Evolutionary conservation across 2,797 vertebrate genomes (phyloP).

Genomic region (Simalia tracyae): DNA sequence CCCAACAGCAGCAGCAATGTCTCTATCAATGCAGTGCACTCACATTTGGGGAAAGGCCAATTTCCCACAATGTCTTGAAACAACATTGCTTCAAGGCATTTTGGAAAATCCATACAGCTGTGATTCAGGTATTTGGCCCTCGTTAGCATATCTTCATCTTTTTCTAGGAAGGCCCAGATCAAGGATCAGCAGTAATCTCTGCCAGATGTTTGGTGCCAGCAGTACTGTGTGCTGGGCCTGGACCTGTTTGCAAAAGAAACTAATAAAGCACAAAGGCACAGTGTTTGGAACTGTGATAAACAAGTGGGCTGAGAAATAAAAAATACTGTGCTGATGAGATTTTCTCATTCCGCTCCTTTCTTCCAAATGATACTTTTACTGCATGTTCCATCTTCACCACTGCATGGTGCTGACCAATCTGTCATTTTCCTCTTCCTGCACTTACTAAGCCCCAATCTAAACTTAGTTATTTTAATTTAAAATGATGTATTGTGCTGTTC

Average conservation of each 20-base stretch:
- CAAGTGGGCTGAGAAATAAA: not conserved
- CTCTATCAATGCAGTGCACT: not conserved
- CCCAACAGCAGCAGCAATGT: not conserved
- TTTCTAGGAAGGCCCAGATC: not conserved
- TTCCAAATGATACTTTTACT: not conserved
- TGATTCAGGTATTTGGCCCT: not conserved
- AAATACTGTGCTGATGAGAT: not conserved
- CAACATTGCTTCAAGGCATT: not conserved
- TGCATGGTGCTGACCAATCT: not conserved
- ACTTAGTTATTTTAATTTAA: constrained; percentile 9
- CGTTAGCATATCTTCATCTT: not conserved
- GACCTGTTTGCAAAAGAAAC: not conserved
- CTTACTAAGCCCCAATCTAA: not conserved
- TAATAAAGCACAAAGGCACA: not conserved
- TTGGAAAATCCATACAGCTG: not conserved
- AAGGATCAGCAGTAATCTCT: not conserved
- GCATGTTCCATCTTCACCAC: not conserved
- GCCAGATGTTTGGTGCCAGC: not conserved
- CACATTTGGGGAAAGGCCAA: not conserved
- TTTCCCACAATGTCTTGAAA: not conserved
- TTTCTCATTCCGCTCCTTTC: not conserved
- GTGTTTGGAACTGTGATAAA: not conserved
- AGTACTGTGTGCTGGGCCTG: not conserved
- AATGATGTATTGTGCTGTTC: not conserved
- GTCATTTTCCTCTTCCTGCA: not conserved